Percentiles rank a stretch among this genome's conserved stretches.
Evolutionary conservation across 2,888 invertebrate species (phyloP).

Genomic region (Hololepta plana): DNA sequence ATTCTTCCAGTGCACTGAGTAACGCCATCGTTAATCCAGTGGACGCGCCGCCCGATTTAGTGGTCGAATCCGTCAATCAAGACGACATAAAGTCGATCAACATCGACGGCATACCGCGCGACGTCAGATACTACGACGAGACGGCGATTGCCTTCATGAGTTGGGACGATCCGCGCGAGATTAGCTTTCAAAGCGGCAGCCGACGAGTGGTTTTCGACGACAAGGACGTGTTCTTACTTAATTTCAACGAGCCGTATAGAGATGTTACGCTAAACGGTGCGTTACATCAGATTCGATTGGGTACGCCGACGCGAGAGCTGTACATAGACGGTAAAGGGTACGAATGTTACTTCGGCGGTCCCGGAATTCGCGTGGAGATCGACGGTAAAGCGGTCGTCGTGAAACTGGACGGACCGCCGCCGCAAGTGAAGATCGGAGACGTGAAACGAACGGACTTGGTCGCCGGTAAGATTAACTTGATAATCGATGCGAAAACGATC

Average conservation of each 20-base stretch:
- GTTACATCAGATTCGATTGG: constrained; percentile 64
- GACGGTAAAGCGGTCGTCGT: constrained; percentile 60
- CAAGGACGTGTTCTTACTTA: constrained; percentile 44
- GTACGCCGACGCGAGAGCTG: constrained; percentile 81
- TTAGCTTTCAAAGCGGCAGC: constrained; percentile 67
- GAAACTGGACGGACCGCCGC: constrained; percentile 77
- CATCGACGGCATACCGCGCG: constrained; percentile 64
- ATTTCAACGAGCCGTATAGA: constrained; percentile 50
- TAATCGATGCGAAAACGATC: constrained; percentile 62
- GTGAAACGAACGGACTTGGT: constrained; percentile 62
- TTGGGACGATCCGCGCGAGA: constrained; percentile 72
- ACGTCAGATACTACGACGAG: constrained; percentile 73
- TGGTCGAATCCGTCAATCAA: constrained; percentile 36
- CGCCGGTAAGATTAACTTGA: constrained; percentile 67
- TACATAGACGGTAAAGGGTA: constrained; percentile 78
- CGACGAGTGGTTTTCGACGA: constrained; percentile 60
- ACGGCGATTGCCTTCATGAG: constrained; percentile 71
- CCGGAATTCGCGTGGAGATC: constrained; percentile 63
- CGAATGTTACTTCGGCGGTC: constrained; percentile 85
- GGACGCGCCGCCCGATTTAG: constrained; percentile 9
- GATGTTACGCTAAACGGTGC: constrained; percentile 56
- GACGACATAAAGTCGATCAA: constrained; percentile 64
- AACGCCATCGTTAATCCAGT: constrained; percentile 1
- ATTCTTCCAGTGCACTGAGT: no score
- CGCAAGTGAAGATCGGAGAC: constrained; percentile 81